Conservation (phyloP, 1,140 invertebrate species). For the Drepana arcuata region DNA sequence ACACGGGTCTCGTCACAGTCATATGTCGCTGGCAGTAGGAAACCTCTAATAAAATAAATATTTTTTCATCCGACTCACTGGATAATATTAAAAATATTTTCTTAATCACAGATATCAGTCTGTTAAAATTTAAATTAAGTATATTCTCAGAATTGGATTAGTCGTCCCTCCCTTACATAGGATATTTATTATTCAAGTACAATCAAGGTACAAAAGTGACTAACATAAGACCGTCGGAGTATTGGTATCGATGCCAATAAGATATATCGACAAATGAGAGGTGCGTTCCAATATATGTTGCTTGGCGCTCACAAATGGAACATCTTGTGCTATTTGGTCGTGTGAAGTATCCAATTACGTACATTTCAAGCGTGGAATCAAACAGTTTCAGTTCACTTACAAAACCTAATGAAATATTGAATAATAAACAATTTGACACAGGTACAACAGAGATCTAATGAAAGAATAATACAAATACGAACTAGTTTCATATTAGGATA, state of each 20-base stretch:
- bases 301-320: conserved; percentile 30
- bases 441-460: conserved; percentile 71
- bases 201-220: conserved; percentile 69
- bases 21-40: conserved; percentile 61
- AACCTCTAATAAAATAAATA: conserved; percentile 71
- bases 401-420: conserved; percentile 59
- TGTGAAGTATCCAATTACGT: conserved; percentile 36
- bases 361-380: conserved; percentile 46
- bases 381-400: conserved; percentile 42
- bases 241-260: conserved; percentile 48
- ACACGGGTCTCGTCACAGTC: conserved; percentile 38
- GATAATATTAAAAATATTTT: conserved; percentile 72
- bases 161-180: conserved; percentile 60
- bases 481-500: conserved; percentile 66
- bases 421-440: conserved; percentile 63
- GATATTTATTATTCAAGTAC: conserved; percentile 56
- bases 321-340: conserved; percentile 26
- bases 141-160: conserved; percentile 71
- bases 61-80: conserved; percentile 68
- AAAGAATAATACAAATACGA: conserved; percentile 70
- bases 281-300: too few relatives aligned
- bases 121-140: conserved; percentile 73
- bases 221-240: conserved; percentile 68
- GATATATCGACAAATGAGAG: conserved; percentile 36
- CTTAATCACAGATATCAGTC: conserved; percentile 72